These are phyloP conservation scores for Hirundichthys speculiger DNA, from an alignment of 2,113 vertebrate species.

Conservation along the genomic window DNA sequence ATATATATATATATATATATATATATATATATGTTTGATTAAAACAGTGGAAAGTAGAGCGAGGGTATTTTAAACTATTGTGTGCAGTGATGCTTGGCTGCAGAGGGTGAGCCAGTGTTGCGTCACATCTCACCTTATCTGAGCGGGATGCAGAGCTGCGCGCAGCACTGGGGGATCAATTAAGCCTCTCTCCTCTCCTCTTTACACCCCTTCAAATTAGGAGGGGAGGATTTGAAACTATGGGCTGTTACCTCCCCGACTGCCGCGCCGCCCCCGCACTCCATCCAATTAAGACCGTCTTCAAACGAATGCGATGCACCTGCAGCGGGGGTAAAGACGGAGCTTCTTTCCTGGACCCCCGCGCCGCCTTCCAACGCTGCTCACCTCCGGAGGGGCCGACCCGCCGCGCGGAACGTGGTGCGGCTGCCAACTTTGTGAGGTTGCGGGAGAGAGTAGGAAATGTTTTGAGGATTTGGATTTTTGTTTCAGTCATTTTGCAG, in stretches of 20 bases:
- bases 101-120: conserved; percentile 31
- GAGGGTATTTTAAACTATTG: background rate
- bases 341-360: conserved; percentile 38
- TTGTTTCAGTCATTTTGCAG: too few relatives aligned
- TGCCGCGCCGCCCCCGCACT: conserved; percentile 2
- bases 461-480: background rate
- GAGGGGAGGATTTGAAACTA: conserved; percentile 60
- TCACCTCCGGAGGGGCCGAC: conserved; percentile 4
- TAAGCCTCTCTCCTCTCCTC: conserved; percentile 66
- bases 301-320: conserved; percentile 71
- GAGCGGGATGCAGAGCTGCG: conserved; percentile 44
- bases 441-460: background rate
- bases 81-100: conserved; percentile 43
- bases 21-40: too few relatives aligned
- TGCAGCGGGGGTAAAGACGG: conserved; percentile 60
- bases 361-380: conserved; percentile 16
- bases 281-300: conserved; percentile 72
- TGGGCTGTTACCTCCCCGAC: conserved; percentile 19
- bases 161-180: conserved; percentile 73
- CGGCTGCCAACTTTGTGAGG: background rate
- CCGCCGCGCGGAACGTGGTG: background rate
- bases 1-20: background rate
- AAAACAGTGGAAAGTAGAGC: background rate
- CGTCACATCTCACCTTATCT: conserved; percentile 56
- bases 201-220: conserved; percentile 65